Percentiles rank a stretch among this genome's conserved stretches.
Evolutionary conservation across 2,888 invertebrate genomes (phyloP).

Genomic region (Caenorhabditis auriculariae): DNA sequence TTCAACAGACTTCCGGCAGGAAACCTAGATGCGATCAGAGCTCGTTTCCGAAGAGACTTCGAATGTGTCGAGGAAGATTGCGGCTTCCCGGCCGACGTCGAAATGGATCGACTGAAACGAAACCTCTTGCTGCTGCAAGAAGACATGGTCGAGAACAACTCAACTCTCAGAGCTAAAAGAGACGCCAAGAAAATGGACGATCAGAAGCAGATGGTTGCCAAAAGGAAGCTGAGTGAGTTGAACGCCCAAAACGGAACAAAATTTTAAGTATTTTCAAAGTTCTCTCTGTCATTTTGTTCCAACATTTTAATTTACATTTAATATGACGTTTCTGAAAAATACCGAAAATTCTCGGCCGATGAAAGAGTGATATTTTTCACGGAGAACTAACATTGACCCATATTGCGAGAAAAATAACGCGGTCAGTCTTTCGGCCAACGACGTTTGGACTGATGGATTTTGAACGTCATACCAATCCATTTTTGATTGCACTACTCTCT

Average conservation of each 20-base stretch:
- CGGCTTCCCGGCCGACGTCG: slow-evolving; percentile 31
- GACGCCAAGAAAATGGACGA: slow-evolving; percentile 7
- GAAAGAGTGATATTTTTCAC: too few relatives aligned
- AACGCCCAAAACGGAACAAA: too few relatives aligned
- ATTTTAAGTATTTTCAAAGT: too few relatives aligned
- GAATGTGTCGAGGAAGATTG: slow-evolving; percentile 12
- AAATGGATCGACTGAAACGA: slow-evolving; percentile 32
- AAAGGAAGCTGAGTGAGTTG: slow-evolving; percentile 3
- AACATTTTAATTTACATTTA: too few relatives aligned
- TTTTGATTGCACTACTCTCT: too few relatives aligned
- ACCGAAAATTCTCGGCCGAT: neutral
- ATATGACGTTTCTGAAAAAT: too few relatives aligned
- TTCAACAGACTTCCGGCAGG: slow-evolving; percentile 54
- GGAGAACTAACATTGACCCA: too few relatives aligned
- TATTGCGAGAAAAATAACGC: too few relatives aligned
- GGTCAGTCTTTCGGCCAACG: too few relatives aligned
- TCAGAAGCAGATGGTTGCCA: slow-evolving; percentile 1
- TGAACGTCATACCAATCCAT: too few relatives aligned
- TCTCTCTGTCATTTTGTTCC: too few relatives aligned
- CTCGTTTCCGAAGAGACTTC: slow-evolving; percentile 16
- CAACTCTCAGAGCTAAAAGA: slow-evolving; percentile 1
- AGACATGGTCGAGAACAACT: slow-evolving; percentile 3
- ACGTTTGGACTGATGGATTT: too few relatives aligned
- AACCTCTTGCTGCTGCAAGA: slow-evolving; percentile 25
- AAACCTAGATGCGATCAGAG: slow-evolving; percentile 29